Evolutionary conservation across 2,888 invertebrate genomes (phyloP).

Genomic region (Dermolepida albohirtum): DNA sequence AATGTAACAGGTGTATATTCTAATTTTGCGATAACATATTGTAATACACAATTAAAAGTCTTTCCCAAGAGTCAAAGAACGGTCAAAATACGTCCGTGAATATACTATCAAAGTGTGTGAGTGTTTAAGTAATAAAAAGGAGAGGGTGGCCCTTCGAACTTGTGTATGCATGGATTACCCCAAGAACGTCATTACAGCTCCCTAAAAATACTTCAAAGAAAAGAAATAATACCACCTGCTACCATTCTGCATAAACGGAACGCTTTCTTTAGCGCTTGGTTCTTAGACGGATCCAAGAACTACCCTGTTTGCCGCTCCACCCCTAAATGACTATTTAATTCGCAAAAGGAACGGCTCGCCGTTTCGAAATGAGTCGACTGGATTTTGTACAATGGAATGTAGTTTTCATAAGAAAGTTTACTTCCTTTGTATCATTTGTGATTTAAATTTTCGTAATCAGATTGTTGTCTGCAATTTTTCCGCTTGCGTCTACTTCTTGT

Average conservation of each 20-base stretch:
- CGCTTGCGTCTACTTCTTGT: slow-evolving; percentile 4
- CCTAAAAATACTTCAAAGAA: slow-evolving; percentile 62
- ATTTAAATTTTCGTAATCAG: slow-evolving; percentile 58
- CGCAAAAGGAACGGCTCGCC: slow-evolving; percentile 56
- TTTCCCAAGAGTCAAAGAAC: background rate
- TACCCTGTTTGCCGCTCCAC: slow-evolving; percentile 46
- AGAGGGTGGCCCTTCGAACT: slow-evolving; percentile 46
- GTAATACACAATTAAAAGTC: too few relatives aligned
- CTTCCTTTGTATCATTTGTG: slow-evolving; percentile 59
- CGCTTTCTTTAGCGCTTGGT: slow-evolving; percentile 41
- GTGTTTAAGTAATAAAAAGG: slow-evolving; percentile 6
- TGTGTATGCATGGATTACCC: slow-evolving; percentile 63
- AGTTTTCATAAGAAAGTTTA: slow-evolving; percentile 59
- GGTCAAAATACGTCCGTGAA: slow-evolving; percentile 6
- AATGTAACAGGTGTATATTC: too few relatives aligned
- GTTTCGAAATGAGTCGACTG: slow-evolving; percentile 61
- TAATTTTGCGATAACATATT: too few relatives aligned
- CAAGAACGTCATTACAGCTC: slow-evolving; percentile 62
- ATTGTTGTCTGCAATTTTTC: slow-evolving; percentile 35
- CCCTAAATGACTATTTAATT: slow-evolving; percentile 55
- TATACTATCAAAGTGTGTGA: slow-evolving; percentile 17
- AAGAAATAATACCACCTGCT: slow-evolving; percentile 52
- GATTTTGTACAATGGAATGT: slow-evolving; percentile 60
- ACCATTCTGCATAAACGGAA: slow-evolving; percentile 47
- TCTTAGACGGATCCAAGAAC: slow-evolving; percentile 5